A percentile compares a stretch with the other conserved stretches of the same genome.
phyloP scores from a whole-genome alignment of 1,140 invertebrate genomes.

The Scaptomyza hsui region DNA sequence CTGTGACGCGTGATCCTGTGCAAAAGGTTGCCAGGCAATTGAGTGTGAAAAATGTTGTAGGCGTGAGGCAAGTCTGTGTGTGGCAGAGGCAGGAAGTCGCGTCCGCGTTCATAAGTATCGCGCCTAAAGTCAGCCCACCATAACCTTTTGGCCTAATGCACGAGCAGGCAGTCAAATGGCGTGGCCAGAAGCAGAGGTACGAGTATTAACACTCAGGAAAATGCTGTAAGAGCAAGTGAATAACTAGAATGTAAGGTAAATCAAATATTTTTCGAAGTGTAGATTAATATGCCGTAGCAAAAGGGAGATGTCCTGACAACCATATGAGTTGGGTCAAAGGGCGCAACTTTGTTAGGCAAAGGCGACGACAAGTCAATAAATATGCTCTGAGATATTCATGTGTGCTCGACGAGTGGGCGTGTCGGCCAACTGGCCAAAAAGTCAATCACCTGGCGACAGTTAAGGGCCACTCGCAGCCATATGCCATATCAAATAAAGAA shows the following conservation, averaged over 20 bases:
- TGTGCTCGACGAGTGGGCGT: conserved; percentile 8
- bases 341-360: conserved; percentile 15
- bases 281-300: conserved; percentile 9
- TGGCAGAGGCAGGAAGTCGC: conserved; percentile 7
- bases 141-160: conserved; percentile 73
- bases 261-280: background rate
- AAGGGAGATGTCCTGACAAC: conserved; percentile 57
- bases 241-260: too few relatives aligned
- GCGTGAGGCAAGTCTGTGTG: conserved; percentile 30
- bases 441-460: conserved; percentile 66
- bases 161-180: conserved; percentile 77
- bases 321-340: conserved; percentile 72
- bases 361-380: conserved; percentile 78
- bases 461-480: conserved; percentile 43
- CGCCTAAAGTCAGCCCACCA: conserved; percentile 35
- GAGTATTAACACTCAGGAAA: too few relatives aligned
- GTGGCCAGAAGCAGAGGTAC: conserved; percentile 43
- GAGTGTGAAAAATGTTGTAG: conserved; percentile 78
- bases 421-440: conserved; percentile 18
- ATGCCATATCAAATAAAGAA: conserved; percentile 18
- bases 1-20: conserved; percentile 74
- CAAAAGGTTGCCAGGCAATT: conserved; percentile 80
- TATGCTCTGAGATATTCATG: conserved; percentile 74
- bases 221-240: too few relatives aligned
- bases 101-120: conserved; percentile 32